A percentile compares a stretch with the other conserved stretches of the same genome.
Evolutionary conservation across 2,113 vertebrate genomes (phyloP).

Genomic region (Sceloporus tristichus): DNA sequence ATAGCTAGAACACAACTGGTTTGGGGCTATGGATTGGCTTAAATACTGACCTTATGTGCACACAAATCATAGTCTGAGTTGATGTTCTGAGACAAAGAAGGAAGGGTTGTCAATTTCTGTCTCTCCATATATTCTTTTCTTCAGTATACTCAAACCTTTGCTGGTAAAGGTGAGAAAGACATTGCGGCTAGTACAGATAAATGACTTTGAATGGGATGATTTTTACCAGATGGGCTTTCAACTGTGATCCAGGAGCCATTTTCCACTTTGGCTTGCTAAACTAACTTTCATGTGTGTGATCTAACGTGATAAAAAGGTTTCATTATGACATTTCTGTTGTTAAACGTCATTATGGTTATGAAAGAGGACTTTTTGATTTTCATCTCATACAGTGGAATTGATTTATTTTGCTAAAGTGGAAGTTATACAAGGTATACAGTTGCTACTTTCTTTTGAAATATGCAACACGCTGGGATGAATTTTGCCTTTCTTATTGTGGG

Average conservation of each 20-base stretch:
- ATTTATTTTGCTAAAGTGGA: constrained; percentile 40
- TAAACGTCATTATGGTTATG: constrained; percentile 30
- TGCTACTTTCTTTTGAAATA: constrained; percentile 51
- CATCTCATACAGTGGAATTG: constrained; percentile 25
- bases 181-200: neutral
- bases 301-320: constrained; percentile 16
- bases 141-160: neutral
- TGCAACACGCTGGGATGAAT: constrained; percentile 27
- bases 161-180: neutral
- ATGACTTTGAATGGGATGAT: neutral
- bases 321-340: constrained; percentile 10
- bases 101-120: neutral
- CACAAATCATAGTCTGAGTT: too few relatives aligned
- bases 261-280: neutral
- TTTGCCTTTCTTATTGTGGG: constrained; percentile 54
- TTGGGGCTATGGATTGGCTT: too few relatives aligned
- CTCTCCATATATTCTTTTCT: neutral
- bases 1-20: too few relatives aligned
- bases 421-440: constrained; percentile 32
- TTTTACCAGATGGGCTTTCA: too few relatives aligned
- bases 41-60: too few relatives aligned
- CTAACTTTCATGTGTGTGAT: constrained; percentile 29
- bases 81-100: too few relatives aligned
- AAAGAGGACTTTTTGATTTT: constrained; percentile 31
- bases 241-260: neutral